phyloP scores from a whole-genome alignment of 2,888 invertebrate genomes.

The Chymomyza fuscimana region DNA sequence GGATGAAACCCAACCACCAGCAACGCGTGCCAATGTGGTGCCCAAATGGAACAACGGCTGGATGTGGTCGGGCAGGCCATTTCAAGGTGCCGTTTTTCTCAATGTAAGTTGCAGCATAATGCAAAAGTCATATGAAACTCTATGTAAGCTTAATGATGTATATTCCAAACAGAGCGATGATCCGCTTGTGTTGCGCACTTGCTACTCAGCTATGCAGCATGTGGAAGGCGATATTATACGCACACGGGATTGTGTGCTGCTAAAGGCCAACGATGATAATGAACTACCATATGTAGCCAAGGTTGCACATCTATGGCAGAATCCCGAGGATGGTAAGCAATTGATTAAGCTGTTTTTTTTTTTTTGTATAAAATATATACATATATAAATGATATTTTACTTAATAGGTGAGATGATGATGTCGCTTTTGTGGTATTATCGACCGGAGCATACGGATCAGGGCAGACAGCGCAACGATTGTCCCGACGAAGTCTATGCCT shows the following conservation, averaged over 20 bases:
- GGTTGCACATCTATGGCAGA: slow-evolving; percentile 96
- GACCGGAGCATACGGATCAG: slow-evolving; percentile 97
- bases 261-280: slow-evolving; percentile 90
- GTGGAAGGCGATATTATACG: slow-evolving; percentile 91
- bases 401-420: slow-evolving; percentile 97
- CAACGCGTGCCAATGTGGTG: slow-evolving; percentile 78
- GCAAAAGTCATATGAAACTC: background rate
- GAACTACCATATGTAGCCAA: slow-evolving; percentile 97
- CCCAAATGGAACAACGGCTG: slow-evolving; percentile 95
- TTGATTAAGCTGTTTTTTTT: background rate
- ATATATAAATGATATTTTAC: slow-evolving; percentile 12
- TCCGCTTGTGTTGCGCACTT: slow-evolving; percentile 87
- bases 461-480: slow-evolving; percentile 90
- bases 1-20: slow-evolving; percentile 80
- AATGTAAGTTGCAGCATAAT: slow-evolving; percentile 82
- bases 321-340: slow-evolving; percentile 91
- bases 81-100: slow-evolving; percentile 90
- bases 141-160: too few species aligned
- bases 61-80: slow-evolving; percentile 93
- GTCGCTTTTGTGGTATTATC: slow-evolving; percentile 97
- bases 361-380: slow-evolving; percentile 39
- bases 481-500: slow-evolving; percentile 96
- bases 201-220: slow-evolving; percentile 95
- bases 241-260: slow-evolving; percentile 93
- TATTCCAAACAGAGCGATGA: slow-evolving; percentile 84